These are phyloP conservation scores for Drosophila quinaria DNA, from an alignment of 2,888 invertebrate species.

Conservation along the genomic window DNA sequence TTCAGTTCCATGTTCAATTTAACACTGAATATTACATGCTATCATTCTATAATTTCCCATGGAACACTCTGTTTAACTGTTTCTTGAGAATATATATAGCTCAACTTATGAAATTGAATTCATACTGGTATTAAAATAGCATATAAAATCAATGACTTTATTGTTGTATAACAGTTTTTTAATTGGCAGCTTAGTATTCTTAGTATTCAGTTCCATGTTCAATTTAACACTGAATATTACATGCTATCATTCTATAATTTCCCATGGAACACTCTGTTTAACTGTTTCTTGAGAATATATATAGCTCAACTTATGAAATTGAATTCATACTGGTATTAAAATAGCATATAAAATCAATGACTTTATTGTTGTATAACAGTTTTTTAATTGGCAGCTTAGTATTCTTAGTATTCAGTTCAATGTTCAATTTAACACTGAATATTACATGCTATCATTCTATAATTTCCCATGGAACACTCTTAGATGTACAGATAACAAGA, in stretches of 20 bases:
- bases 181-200: too few species aligned
- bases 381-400: too few species aligned
- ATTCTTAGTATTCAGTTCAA: constrained; percentile 23
- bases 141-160: neutral
- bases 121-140: too few species aligned
- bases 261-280: neutral
- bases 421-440: neutral
- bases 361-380: neutral
- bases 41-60: neutral
- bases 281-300: neutral
- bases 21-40: neutral
- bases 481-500: constrained; percentile 4
- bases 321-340: neutral
- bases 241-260: constrained; percentile 1
- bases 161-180: too few species aligned
- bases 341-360: neutral
- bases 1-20: constrained; percentile 13
- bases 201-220: constrained; percentile 23
- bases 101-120: too few species aligned
- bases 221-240: neutral
- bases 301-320: neutral
- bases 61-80: neutral
- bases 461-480: neutral
- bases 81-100: too few species aligned
- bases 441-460: constrained; percentile 2